These are phyloP conservation scores for Pogona vitticeps DNA, from an alignment of 2,113 vertebrate species.

Conservation along the genomic window DNA sequence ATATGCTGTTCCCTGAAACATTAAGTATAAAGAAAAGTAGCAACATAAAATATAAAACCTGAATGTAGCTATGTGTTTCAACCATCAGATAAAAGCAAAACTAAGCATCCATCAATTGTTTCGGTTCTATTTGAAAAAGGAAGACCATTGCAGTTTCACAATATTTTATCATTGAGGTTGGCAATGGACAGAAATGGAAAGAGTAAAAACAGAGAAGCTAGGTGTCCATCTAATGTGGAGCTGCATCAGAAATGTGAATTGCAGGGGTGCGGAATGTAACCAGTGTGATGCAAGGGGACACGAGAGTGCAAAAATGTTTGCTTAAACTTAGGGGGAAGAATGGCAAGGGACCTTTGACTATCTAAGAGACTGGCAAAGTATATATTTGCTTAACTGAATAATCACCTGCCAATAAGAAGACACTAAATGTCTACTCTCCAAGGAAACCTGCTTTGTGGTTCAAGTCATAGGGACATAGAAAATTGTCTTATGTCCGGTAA, in stretches of 20 bases:
- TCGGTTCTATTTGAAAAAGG: conserved; percentile 33
- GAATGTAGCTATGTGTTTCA: conserved; percentile 26
- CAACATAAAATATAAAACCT: not conserved
- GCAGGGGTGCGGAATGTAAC: not conserved
- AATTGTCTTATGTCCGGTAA: no score
- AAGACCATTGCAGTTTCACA: conserved; percentile 30
- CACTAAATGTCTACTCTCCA: not conserved
- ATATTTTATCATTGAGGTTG: not conserved
- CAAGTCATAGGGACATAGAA: not conserved
- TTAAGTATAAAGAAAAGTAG: not conserved
- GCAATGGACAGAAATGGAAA: not conserved
- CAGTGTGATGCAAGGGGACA: not conserved
- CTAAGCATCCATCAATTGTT: conserved; percentile 33
- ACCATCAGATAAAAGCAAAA: conserved; percentile 33
- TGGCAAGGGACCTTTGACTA: not conserved
- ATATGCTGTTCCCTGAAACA: conserved; percentile 34
- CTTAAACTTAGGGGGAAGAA: not conserved
- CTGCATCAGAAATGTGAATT: not conserved
- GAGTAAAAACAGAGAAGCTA: not conserved
- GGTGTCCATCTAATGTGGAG: not conserved
- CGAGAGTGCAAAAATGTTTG: not conserved
- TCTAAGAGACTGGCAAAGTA: not conserved
- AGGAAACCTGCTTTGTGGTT: not conserved
- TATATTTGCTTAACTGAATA: not conserved
- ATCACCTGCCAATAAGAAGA: not conserved